These are phyloP conservation scores for Malurus elegans DNA, from an alignment of 2,113 vertebrate species.

Conservation along the genomic window DNA sequence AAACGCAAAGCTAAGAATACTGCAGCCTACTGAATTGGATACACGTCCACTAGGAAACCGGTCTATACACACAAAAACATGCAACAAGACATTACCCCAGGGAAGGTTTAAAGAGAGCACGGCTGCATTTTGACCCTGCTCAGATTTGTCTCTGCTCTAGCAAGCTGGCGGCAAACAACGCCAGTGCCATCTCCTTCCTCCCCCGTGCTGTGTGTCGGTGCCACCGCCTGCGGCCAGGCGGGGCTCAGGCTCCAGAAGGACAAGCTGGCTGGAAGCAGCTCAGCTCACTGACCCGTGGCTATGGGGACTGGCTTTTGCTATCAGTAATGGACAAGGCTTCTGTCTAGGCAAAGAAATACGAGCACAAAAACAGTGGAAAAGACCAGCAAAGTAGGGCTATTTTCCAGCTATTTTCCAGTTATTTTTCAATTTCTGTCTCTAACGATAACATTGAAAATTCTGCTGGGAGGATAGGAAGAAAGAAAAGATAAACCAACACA, in stretches of 20 bases:
- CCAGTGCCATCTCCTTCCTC: fast-evolving
- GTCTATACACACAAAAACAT: neutral
- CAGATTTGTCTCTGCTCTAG: neutral
- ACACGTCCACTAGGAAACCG: neutral
- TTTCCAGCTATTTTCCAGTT: neutral
- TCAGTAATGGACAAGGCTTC: neutral
- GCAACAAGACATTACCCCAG: neutral
- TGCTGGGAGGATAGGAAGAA: neutral
- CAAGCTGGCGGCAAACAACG: fast-evolving
- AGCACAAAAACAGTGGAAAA: neutral
- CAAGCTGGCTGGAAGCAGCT: neutral
- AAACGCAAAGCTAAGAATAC: neutral
- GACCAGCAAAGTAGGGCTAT: neutral
- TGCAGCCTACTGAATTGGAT: neutral
- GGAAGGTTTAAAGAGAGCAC: neutral
- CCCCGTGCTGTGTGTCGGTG: fast-evolving
- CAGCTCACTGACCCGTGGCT: neutral
- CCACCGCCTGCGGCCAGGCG: fast-evolving
- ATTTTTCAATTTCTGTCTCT: neutral
- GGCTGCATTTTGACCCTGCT: neutral
- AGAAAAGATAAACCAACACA: neutral
- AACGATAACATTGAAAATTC: neutral
- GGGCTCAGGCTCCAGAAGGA: neutral
- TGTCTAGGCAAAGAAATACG: neutral
- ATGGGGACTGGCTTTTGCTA: neutral